These are phyloP conservation scores for Esox masquinongy DNA, from an alignment of 2,797 vertebrate genomes.

Conservation along the genomic window DNA sequence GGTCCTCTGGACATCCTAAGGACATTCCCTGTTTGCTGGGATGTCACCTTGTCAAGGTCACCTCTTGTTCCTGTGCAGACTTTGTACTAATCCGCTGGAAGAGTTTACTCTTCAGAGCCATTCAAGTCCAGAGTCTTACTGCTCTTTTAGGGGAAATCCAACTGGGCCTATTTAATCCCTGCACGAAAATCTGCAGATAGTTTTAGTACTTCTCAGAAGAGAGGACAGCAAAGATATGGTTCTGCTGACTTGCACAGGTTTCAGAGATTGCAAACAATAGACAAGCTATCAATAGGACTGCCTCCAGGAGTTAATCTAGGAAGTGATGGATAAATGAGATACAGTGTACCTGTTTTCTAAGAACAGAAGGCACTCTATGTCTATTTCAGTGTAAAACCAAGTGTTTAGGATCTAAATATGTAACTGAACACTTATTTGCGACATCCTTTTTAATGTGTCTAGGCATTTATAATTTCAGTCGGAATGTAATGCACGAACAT, in stretches of 20 bases:
- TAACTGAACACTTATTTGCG: too few relatives aligned
- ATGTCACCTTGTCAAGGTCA: not conserved
- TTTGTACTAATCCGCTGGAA: not conserved
- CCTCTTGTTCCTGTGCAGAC: not conserved
- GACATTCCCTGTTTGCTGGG: too few relatives aligned
- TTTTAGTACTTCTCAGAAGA: not conserved
- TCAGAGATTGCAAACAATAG: not conserved
- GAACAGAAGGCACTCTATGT: too few relatives aligned
- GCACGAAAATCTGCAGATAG: not conserved
- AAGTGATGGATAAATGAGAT: not conserved
- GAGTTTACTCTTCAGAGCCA: not conserved
- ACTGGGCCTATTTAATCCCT: not conserved
- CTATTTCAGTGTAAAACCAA: too few relatives aligned
- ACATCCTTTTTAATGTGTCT: too few relatives aligned
- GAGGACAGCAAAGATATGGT: not conserved
- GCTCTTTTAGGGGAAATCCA: not conserved
- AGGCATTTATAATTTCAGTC: too few relatives aligned
- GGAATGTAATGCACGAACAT: too few relatives aligned
- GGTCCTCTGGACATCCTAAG: too few relatives aligned
- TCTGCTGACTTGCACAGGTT: not conserved
- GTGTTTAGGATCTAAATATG: too few relatives aligned
- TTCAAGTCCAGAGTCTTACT: not conserved
- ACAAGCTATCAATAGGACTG: not conserved
- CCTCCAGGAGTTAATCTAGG: not conserved
- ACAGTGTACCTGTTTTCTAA: too few relatives aligned